Conservation (phyloP, 2,113 vertebrate genomes). For the Chloebia gouldiae region DNA sequence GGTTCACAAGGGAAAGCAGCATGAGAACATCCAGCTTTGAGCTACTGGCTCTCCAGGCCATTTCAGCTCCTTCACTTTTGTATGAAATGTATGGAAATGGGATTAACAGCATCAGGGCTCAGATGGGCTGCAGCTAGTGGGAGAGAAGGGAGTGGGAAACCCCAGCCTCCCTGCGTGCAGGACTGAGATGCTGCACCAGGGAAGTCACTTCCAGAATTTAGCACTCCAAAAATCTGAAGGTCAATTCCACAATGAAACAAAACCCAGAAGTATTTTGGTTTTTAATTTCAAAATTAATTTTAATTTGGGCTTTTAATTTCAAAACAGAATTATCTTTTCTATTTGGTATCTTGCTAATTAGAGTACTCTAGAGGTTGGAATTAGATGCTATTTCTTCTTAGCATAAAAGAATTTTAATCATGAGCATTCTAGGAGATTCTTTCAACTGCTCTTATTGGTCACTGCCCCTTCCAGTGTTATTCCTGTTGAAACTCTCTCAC, state of each 20-base stretch:
- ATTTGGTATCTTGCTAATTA: neutral
- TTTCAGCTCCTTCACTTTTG: neutral
- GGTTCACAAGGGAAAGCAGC: neutral
- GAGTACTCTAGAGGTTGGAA: neutral
- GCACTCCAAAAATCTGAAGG: neutral
- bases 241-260: neutral
- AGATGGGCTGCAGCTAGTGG: neutral
- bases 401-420: neutral
- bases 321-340: neutral
- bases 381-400: neutral
- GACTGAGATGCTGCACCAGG: neutral
- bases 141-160: neutral
- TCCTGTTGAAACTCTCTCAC: neutral
- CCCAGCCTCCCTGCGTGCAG: neutral
- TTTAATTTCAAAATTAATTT: neutral
- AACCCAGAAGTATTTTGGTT: neutral
- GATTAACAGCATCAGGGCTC: neutral
- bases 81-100: neutral
- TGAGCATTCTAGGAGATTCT: neutral
- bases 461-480: neutral
- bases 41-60: neutral
- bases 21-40: neutral
- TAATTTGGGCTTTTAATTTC: neutral
- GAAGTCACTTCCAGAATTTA: neutral
- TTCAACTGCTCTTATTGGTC: neutral